Evolutionary conservation across 64 coral and sea anemone genomes (phyloP).

Genomic region (Astreopora myriophthalma): DNA sequence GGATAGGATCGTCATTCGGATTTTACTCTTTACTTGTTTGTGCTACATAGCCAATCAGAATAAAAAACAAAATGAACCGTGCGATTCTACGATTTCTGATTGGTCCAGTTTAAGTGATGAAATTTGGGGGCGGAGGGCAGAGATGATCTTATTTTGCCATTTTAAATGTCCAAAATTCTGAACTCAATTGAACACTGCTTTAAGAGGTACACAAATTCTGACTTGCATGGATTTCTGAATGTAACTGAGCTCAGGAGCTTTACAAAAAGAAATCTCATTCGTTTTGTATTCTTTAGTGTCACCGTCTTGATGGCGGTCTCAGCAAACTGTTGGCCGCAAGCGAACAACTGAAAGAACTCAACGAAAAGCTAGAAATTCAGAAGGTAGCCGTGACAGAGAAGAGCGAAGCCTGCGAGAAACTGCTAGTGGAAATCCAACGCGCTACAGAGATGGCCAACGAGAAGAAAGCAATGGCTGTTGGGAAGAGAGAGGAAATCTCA

Average conservation of each 20-base stretch:
- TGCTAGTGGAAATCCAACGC: constrained; percentile 84
- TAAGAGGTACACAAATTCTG: not conserved
- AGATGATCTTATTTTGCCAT: too few species aligned
- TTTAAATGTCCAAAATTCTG: too few species aligned
- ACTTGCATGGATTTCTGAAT: not conserved
- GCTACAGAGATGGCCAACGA: constrained; percentile 90
- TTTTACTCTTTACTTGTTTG: not conserved
- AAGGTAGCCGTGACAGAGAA: constrained; percentile 98
- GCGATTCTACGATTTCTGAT: too few species aligned
- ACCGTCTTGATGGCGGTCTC: constrained; percentile 97
- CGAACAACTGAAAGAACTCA: constrained; percentile 96
- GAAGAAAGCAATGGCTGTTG: constrained; percentile 93
- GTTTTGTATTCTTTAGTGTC: constrained; percentile 68
- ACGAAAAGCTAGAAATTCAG: constrained; percentile 96
- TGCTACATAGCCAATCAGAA: not conserved
- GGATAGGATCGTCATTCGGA: not conserved
- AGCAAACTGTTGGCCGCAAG: constrained; percentile 96
- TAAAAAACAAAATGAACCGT: not conserved
- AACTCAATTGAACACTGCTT: too few species aligned
- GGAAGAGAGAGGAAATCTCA: constrained; percentile 92
- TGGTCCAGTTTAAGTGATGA: too few species aligned
- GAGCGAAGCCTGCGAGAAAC: constrained; percentile 94
- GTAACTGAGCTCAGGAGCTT: not conserved
- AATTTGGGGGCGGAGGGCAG: too few species aligned
- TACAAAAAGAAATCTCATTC: not conserved